Base-by-base conservation (phyloP, 2,113 vertebrate genomes). In the Rousettus leschenaultii region DNA sequence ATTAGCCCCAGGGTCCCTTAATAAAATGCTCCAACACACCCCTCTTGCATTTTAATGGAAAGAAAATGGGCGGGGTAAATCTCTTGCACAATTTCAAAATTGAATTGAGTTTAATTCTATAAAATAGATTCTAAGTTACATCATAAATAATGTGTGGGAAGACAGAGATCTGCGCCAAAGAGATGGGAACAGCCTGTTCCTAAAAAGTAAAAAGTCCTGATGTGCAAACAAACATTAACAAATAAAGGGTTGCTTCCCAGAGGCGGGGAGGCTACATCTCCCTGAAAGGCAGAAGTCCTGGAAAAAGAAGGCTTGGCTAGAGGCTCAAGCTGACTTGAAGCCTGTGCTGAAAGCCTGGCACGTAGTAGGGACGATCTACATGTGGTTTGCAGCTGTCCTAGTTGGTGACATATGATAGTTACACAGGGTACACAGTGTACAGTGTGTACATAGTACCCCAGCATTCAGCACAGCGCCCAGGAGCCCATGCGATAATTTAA, bases 71-170 rank as follows among this genome's bases (percentile, higher is more conserved):
- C 35, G 38, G 74, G 40, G 35, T 40, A 43, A 24, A 75, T 63
- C 38, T 73, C 63, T 83, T 73, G 33, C 55, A 88, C 40, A 88
- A 92, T 83, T 92, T 87, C 61, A 94, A 90, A 87, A 93, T 14
- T 48, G 55, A 94, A 91, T 57, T 65, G 78, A 87, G 33, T 93
- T 97, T 83, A 87, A 77, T 84, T 91, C 82, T 95, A 48, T 96
- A 93, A 77, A 96, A 86, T 71, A 95, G 94, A 86, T 63, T 86
- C 83, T 59, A n/a, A 68, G 22, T 89, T 75, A 40, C 82, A 86
- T 93, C 92, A 86, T 86, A 91, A 95, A 91, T 65, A 93, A 86
- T 83, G 24, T 51, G 51, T 51, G 51, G 15, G 51, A 51, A 51
- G 51, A 51, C 7, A 16, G 51, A 51, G 51, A 51, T 51, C 51